These are phyloP conservation scores for Pterostichus niger DNA, from an alignment of 2,888 invertebrate genomes.

Conservation along the genomic window DNA sequence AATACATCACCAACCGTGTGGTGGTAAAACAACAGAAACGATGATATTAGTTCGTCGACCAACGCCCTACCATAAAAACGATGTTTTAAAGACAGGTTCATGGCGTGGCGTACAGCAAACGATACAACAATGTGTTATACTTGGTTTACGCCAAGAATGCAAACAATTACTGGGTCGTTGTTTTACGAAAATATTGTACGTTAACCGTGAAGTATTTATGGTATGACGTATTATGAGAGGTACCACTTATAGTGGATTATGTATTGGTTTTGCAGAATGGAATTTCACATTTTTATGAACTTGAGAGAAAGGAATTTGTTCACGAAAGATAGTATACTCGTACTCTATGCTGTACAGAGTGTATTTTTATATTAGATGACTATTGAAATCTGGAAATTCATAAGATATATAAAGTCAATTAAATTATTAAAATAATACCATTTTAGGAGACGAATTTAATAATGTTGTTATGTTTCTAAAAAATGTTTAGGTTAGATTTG, in stretches of 20 bases:
- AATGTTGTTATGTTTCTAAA: too few species aligned
- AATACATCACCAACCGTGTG: not conserved
- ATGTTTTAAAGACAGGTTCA: constrained; percentile 22
- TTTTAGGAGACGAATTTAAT: too few species aligned
- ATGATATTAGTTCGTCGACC: constrained; percentile 14
- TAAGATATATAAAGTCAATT: too few species aligned
- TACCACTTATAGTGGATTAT: constrained; percentile 12
- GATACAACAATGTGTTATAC: constrained; percentile 18
- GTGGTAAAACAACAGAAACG: not conserved
- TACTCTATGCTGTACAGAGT: too few species aligned
- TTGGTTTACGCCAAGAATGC: constrained; percentile 28
- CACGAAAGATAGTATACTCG: not conserved
- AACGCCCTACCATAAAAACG: not conserved
- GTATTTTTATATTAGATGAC: too few species aligned
- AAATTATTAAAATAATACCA: too few species aligned
- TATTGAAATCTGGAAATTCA: too few species aligned
- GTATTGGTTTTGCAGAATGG: constrained; percentile 14
- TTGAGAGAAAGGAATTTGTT: not conserved
- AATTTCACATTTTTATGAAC: constrained; percentile 30
- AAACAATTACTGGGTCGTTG: constrained; percentile 36
- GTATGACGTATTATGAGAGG: constrained; percentile 20
- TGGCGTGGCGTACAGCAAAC: constrained; percentile 26
- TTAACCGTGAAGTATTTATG: constrained; percentile 10
- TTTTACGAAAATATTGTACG: constrained; percentile 37
- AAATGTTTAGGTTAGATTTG: too few species aligned